These are phyloP conservation scores for Mythimna ferrago DNA, from an alignment of 2,888 invertebrate species.

Conservation along the genomic window DNA sequence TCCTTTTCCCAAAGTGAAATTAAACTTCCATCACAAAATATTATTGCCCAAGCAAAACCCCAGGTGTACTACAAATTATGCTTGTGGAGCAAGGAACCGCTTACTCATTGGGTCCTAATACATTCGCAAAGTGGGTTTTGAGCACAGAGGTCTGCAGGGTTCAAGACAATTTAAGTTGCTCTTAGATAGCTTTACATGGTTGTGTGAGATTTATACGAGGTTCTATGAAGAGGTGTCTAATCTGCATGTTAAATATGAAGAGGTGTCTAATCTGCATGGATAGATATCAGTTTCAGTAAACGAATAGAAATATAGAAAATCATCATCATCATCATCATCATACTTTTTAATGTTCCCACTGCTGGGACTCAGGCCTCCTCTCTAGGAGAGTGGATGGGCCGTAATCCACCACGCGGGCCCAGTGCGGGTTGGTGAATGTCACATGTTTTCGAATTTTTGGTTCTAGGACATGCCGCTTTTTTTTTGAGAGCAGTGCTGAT, in stretches of 20 bases:
- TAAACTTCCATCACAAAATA: constrained; percentile 18
- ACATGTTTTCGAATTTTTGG: too few species aligned
- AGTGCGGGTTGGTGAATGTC: too few species aligned
- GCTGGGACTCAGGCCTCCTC: too few species aligned
- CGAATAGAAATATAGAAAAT: too few species aligned
- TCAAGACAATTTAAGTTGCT: constrained; percentile 24
- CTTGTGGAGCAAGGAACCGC: constrained; percentile 12
- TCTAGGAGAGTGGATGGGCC: too few species aligned
- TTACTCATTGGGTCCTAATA: constrained; percentile 19
- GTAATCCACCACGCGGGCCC: too few species aligned
- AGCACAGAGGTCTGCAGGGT: not conserved
- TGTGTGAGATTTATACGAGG: not conserved
- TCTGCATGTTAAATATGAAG: not conserved
- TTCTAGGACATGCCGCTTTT: too few species aligned
- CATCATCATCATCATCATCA: too few species aligned
- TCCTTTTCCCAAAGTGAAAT: not conserved
- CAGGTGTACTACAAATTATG: constrained; percentile 11
- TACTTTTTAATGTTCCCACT: too few species aligned
- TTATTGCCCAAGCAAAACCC: constrained; percentile 1
- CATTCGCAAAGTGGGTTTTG: constrained; percentile 20
- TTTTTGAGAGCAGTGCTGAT: too few species aligned
- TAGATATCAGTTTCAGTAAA: not conserved
- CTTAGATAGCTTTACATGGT: constrained; percentile 10
- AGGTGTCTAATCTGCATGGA: not conserved
- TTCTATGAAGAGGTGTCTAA: not conserved